A percentile compares a stretch with the other conserved stretches of the same genome.
Conservation (phyloP, 2,797 vertebrate genomes). For the Zenarchopterus dispar region DNA sequence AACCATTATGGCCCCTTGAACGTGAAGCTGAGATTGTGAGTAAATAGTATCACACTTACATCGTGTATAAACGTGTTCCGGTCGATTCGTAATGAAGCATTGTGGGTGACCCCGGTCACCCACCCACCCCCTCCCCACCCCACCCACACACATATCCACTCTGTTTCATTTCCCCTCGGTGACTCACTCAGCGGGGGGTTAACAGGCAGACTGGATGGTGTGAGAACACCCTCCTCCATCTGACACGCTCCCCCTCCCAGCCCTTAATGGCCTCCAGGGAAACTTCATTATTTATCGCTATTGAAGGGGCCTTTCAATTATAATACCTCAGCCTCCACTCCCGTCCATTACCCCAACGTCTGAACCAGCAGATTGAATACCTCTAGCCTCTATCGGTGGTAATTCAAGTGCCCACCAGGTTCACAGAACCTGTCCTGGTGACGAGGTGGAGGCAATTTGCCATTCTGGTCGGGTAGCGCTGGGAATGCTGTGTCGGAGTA, state of each 20-base stretch:
- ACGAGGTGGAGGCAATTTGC: conserved; percentile 57
- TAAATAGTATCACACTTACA: conserved; percentile 15
- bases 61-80: conserved; percentile 38
- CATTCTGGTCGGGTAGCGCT: conserved; percentile 11
- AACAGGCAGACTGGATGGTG: conserved; percentile 57
- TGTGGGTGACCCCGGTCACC: conserved; percentile 36
- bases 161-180: conserved; percentile 53
- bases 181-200: conserved; percentile 49
- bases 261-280: conserved; percentile 65
- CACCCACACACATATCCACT: too few relatives aligned
- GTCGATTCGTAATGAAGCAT: conserved; percentile 53
- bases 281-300: conserved; percentile 77
- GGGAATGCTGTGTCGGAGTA: conserved; percentile 14
- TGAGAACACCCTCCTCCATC: conserved; percentile 45
- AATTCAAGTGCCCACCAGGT: conserved; percentile 54
- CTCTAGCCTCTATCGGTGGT: conserved; percentile 48
- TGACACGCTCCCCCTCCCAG: conserved; percentile 40
- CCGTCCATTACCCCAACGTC: conserved; percentile 53
- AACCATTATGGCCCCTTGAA: not conserved
- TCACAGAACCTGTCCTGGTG: conserved; percentile 34
- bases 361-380: conserved; percentile 60
- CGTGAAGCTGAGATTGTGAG: not conserved
- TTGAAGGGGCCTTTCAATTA: conserved; percentile 77
- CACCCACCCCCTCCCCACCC: conserved; percentile 1
- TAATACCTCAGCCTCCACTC: conserved; percentile 46